A percentile compares a stretch with the other conserved stretches of the same genome.
Evolutionary conservation across 2,797 vertebrate species (phyloP).

Genomic region (Babyrousa celebensis): DNA sequence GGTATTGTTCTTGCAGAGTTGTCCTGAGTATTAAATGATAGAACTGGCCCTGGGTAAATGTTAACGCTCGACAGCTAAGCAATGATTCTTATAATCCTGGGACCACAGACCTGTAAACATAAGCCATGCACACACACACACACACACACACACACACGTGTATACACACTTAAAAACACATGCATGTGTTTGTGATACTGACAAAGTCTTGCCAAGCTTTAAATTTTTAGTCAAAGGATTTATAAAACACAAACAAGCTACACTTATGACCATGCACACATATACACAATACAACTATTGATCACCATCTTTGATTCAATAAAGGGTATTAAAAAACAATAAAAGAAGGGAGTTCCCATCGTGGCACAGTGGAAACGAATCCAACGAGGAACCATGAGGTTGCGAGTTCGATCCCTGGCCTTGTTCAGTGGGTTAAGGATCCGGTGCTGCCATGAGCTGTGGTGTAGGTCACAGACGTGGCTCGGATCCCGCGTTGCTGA

Average conservation of each 20-base stretch:
- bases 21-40: not conserved
- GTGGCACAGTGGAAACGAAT: too few relatives aligned
- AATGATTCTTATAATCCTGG: not conserved
- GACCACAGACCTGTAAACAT: not conserved
- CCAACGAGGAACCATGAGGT: too few relatives aligned
- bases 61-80: not conserved
- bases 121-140: not conserved
- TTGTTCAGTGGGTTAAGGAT: too few relatives aligned
- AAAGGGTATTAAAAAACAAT: not conserved
- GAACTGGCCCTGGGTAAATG: not conserved
- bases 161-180: not conserved
- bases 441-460: too few relatives aligned
- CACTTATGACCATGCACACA: not conserved
- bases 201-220: not conserved
- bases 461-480: too few relatives aligned
- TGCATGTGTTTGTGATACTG: not conserved
- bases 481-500: too few relatives aligned
- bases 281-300: fast-evolving
- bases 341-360: not conserved
- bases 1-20: not conserved
- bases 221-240: not conserved
- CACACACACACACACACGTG: not conserved
- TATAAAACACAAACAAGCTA: not conserved
- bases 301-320: not conserved
- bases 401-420: too few relatives aligned